Conservation (phyloP, 2,888 invertebrate genomes). For the Balanococcus diminutus region DNA sequence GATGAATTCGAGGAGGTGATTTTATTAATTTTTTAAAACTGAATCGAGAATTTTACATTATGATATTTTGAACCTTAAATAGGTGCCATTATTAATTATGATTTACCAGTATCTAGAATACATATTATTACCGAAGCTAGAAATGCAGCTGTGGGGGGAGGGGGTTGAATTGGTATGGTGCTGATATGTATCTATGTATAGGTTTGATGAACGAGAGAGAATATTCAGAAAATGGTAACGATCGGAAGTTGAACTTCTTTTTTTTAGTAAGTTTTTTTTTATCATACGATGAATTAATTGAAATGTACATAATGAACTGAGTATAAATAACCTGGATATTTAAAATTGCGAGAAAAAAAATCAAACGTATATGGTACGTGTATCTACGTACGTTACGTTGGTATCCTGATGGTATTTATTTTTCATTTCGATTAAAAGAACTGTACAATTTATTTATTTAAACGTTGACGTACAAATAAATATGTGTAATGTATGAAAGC, state of each 20-base stretch:
- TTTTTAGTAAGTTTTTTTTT: too few species aligned
- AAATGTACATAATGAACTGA: background rate
- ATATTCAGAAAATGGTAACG: background rate
- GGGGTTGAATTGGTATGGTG: background rate
- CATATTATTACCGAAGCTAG: background rate
- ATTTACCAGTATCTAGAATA: background rate
- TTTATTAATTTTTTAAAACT: background rate
- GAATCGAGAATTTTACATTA: background rate
- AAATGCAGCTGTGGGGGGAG: background rate
- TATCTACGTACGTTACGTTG: background rate
- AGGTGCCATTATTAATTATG: slow-evolving; percentile 11
- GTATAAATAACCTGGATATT: background rate
- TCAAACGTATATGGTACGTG: background rate
- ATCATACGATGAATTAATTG: background rate
- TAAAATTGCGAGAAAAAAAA: background rate
- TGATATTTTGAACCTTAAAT: background rate
- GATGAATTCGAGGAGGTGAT: background rate
- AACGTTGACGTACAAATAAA: slow-evolving; percentile 4
- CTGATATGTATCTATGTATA: background rate
- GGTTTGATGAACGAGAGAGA: background rate
- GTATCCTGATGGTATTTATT: background rate
- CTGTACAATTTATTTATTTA: slow-evolving; percentile 17
- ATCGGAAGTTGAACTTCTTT: background rate
- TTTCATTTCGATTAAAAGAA: slow-evolving; percentile 6
- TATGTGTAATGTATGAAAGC: background rate